These are phyloP conservation scores for Zaprionus kolodkinae DNA, from an alignment of 1,140 invertebrate genomes.

Conservation along the genomic window DNA sequence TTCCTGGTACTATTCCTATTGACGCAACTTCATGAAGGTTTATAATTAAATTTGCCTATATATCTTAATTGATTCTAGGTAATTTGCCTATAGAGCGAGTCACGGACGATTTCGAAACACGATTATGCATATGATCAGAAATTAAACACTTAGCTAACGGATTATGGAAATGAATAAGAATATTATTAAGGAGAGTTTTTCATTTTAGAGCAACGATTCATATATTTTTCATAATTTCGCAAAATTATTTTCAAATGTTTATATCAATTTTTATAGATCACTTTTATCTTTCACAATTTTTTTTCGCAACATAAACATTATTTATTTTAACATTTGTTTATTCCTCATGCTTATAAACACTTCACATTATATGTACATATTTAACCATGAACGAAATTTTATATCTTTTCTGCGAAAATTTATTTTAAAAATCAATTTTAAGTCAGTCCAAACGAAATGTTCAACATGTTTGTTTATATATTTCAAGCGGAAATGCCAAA, in stretches of 20 bases:
- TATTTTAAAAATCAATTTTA: constrained; percentile 5
- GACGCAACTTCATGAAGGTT: not conserved
- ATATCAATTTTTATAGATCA: not conserved
- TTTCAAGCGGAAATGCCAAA: constrained; percentile 62
- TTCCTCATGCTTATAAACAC: constrained; percentile 17
- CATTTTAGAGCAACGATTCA: not conserved
- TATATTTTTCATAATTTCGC: not conserved
- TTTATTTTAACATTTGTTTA: constrained; percentile 15
- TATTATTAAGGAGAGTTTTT: not conserved
- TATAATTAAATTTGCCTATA: constrained; percentile 8
- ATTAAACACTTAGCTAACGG: not conserved
- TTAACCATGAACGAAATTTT: constrained; percentile 18
- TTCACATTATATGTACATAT: constrained; percentile 2
- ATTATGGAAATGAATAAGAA: not conserved
- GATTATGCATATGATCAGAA: constrained; percentile 12
- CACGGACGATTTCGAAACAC: constrained; percentile 16
- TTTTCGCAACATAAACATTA: not conserved
- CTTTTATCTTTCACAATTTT: not conserved
- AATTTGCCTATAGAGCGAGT: not conserved
- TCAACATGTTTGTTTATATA: constrained; percentile 63
- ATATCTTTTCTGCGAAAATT: constrained; percentile 22
- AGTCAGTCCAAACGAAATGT: constrained; percentile 7
- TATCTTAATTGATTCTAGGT: constrained; percentile 7
- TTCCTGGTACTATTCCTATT: not conserved
- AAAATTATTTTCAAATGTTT: constrained; percentile 3